Evolutionary conservation across 2,888 invertebrate genomes (phyloP), one percentile per base, ranked within the genome.

Genomic region (Synanthedon andrenaeformis): DNA sequence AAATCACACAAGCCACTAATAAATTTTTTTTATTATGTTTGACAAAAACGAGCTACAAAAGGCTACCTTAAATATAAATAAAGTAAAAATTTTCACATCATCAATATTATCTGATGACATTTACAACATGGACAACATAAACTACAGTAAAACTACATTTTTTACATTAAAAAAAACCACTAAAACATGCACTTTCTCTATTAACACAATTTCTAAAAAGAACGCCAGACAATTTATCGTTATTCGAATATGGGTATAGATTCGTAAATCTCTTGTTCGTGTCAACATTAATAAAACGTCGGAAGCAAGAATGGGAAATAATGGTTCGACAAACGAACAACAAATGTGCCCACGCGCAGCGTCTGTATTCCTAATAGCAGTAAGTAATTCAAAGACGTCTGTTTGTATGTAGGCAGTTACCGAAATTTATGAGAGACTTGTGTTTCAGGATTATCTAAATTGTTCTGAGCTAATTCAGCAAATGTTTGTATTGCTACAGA

Each of bases 141-240:
- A 14, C n/a, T 14, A 45, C 45, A 45, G 45, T n/a, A 13, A 45
- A 45, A 45, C n/a, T 45, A 45, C 45, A 45, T 13, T 45, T 45
- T 35, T 14, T n/a, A 14, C 45, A 45, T 14, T 45, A 14, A 52
- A 54, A 52, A 54, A 52, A 35, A 52, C 54, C 48, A 49, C 23
- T 58, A 58, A 56, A 59, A 56, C 57, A 57, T 56, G 56, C 57
- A 60, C 66, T 67, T 66, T 67, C 65, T 61, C 63, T 66, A 65
- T 70, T 70, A 69, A 58, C 69, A 66, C 61, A 60, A 58, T 70
- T 66, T 59, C 61, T 61, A 14, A 13, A 12, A 45, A 49, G 23
- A 49, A 49, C 49, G 8, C 17, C 19, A 13, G 6, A 45, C 17
- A 49, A 49, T 49, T 49, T 49, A 45, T 45, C 8, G 14, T 12